Base-by-base conservation (phyloP, 2,797 vertebrate species). In the Odontamblyopus rebecca region DNA sequence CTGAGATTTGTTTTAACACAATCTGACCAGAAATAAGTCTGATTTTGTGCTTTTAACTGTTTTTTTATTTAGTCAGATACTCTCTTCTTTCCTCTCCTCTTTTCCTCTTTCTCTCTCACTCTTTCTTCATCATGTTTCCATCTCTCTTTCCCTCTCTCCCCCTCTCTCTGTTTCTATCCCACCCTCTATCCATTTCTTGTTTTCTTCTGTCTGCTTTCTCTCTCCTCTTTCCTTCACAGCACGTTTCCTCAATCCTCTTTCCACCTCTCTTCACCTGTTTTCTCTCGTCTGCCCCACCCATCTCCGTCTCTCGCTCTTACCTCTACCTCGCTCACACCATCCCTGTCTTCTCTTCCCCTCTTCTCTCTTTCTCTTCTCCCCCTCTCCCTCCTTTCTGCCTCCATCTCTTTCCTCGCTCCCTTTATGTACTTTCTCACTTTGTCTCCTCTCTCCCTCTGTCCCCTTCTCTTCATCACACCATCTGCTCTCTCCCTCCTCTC, bases 81-180 rank as follows among this genome's bases (percentile, higher is more conserved):
- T 30, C 30, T 30, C 30, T 30, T 30, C 30, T 30, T 4, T 30
- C 30, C 2, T 4, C 4, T 4, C 4, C 30, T 30, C 2, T 30
- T 4, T 30, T 4, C 32, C 32, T 35, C 3, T 35, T 35, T 35
- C 32, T 35, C 32, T 35, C 32, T 35, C 30, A 30, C 3, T 6
- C 23, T 23, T 23, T 23, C 23, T 23, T 23, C 23, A 23, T 23
- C 23, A 23, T 23, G 23, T 23, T 23, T 23, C 23, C 23, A 23
- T 23, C 23, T 23, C 23, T 44, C 18, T 53, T 5, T 6, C 19
- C 56, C 56, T 59, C 56, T 59, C 23, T 59, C 9, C 11, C 6
- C 0, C 35, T 35, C 35, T 35, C 56, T 59, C 56, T 13, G 2
- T 59, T 84, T 81, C 88, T 86, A 86, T 88, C 86, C 84, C 82